A percentile compares a stretch with the other conserved stretches of the same genome.
Evolutionary conservation across 2,888 invertebrate genomes (phyloP).

Genomic region (Nemotelus pantherinus): DNA sequence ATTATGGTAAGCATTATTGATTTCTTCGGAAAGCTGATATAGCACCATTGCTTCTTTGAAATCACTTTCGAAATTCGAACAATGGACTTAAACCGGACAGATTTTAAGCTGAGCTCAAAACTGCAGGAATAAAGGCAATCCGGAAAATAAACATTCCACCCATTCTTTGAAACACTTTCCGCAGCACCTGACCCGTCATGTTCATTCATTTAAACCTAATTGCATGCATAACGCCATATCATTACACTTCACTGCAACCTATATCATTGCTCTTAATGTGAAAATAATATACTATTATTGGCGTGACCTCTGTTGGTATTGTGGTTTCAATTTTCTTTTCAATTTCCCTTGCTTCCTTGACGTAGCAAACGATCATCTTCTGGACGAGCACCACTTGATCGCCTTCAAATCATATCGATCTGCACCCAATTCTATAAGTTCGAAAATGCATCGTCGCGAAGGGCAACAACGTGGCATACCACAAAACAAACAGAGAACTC

Average conservation of each 20-base stretch:
- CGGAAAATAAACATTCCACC: too few species aligned
- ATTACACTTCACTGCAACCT: neutral
- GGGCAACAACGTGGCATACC: conserved; percentile 44
- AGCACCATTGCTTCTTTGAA: too few species aligned
- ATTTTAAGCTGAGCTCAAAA: too few species aligned
- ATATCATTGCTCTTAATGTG: conserved; percentile 10
- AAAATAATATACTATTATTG: conserved; percentile 31
- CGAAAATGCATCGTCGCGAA: conserved; percentile 16
- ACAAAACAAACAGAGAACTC: conserved; percentile 46
- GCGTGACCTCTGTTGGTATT: conserved; percentile 34
- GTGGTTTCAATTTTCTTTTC: conserved; percentile 45
- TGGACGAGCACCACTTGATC: neutral
- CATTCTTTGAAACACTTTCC: too few species aligned
- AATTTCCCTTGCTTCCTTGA: conserved; percentile 25
- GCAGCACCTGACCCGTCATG: too few species aligned
- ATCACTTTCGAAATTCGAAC: too few species aligned
- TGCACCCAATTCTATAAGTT: conserved; percentile 14
- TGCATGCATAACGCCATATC: neutral
- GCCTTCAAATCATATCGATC: neutral
- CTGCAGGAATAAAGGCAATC: too few species aligned
- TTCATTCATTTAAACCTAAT: too few species aligned
- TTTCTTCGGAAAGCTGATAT: too few species aligned
- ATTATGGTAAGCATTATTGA: too few species aligned
- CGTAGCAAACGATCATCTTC: neutral
- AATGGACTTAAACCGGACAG: too few species aligned